These are phyloP conservation scores for Onychostruthus taczanowskii DNA, from an alignment of 2,113 vertebrate genomes.

Conservation along the genomic window DNA sequence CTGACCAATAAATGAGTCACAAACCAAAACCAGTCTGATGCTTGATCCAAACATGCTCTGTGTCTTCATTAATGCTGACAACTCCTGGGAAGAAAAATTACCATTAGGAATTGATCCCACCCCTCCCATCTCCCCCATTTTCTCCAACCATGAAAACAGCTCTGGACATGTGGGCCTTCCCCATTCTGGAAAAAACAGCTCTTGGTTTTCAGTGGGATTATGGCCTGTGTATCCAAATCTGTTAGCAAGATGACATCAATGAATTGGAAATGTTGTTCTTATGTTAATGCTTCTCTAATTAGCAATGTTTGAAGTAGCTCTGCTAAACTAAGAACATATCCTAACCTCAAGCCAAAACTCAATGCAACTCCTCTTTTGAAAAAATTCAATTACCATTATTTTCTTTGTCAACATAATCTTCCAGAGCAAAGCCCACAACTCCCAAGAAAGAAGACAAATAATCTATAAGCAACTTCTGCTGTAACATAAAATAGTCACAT, in stretches of 20 bases:
- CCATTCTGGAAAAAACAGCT: neutral
- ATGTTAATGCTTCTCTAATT: conserved; percentile 58
- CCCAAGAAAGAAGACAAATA: neutral
- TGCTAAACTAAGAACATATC: conserved; percentile 47
- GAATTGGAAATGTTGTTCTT: conserved; percentile 53
- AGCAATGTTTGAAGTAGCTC: conserved; percentile 57
- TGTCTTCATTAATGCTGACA: neutral
- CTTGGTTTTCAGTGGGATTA: conserved; percentile 19
- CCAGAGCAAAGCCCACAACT: neutral
- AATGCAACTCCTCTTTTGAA: neutral
- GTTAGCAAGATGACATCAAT: conserved; percentile 63
- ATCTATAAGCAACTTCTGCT: neutral
- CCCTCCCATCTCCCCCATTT: neutral
- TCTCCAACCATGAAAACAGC: neutral
- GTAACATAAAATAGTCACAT: neutral
- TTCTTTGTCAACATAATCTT: conserved; percentile 8
- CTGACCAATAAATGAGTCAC: neutral
- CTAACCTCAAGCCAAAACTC: conserved; percentile 46
- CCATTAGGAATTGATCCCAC: neutral
- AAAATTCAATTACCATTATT: conserved; percentile 13
- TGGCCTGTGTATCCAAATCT: conserved; percentile 23
- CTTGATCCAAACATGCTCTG: neutral
- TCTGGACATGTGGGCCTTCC: neutral
- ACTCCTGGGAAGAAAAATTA: neutral
- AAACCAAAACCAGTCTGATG: neutral